A percentile compares a stretch with the other conserved stretches of the same genome.
Evolutionary conservation across 1,140 invertebrate genomes (phyloP).

Genomic region (Berghia stephanieae): DNA sequence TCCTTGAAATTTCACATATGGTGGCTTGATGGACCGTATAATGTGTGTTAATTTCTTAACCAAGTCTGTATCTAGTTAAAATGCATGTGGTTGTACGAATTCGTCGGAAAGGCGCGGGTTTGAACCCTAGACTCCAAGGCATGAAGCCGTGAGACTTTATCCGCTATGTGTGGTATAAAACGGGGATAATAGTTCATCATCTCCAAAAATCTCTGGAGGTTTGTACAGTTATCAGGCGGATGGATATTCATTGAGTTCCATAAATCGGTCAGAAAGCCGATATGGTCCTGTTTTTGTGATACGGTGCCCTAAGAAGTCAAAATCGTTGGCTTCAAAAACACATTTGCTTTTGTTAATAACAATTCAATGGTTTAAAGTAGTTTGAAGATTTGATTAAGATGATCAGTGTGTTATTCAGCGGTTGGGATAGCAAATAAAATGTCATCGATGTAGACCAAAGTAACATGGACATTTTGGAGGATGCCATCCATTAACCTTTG

Average conservation of each 20-base stretch:
- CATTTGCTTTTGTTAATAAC: conserved; percentile 11
- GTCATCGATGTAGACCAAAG: conserved; percentile 9
- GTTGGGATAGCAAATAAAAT: background rate
- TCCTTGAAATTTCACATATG: too few relatives aligned
- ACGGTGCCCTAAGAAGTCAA: background rate
- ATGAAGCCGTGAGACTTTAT: too few relatives aligned
- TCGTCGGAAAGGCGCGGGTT: too few relatives aligned
- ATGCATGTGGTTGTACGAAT: too few relatives aligned
- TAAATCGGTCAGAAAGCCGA: background rate
- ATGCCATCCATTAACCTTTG: conserved; percentile 25
- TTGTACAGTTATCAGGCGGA: too few relatives aligned
- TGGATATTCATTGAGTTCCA: background rate
- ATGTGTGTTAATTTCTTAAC: too few relatives aligned
- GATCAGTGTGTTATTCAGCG: background rate
- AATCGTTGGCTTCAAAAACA: background rate
- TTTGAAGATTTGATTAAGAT: conserved; percentile 7
- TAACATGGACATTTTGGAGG: background rate
- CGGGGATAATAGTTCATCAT: too few relatives aligned
- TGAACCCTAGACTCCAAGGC: too few relatives aligned
- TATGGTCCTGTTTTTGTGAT: background rate
- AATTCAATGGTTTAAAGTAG: background rate
- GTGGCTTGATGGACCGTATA: too few relatives aligned
- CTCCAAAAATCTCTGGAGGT: too few relatives aligned
- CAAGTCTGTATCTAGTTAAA: too few relatives aligned
- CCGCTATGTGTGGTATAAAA: too few relatives aligned